Conservation (phyloP, 2,797 vertebrate species). For the Brachymystax lenok region DNA sequence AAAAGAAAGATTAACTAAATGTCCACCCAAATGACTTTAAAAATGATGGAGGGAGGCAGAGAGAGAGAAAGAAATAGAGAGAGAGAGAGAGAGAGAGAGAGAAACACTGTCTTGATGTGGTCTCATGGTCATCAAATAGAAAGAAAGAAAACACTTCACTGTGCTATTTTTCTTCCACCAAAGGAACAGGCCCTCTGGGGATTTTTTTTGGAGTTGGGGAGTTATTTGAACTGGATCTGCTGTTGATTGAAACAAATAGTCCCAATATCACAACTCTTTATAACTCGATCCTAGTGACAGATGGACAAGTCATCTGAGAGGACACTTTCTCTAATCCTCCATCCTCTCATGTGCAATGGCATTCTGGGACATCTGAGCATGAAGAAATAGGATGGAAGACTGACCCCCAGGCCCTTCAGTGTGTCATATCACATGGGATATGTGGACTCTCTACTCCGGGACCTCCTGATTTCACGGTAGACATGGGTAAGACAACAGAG, state of each 20-base stretch:
- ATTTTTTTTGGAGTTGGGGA: slow-evolving; percentile 61
- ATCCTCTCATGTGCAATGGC: slow-evolving; percentile 67
- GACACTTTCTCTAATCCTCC: slow-evolving; percentile 75
- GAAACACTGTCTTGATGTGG: slow-evolving; percentile 20
- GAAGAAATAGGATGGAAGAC: slow-evolving; percentile 57
- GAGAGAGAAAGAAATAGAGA: too few relatives aligned
- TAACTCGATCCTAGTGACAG: slow-evolving; percentile 75
- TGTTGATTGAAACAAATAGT: slow-evolving; percentile 76
- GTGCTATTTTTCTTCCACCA: slow-evolving; percentile 44
- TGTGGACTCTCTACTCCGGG: slow-evolving; percentile 30
- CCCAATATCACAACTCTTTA: slow-evolving; percentile 73
- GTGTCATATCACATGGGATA: slow-evolving; percentile 29
- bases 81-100: background rate
- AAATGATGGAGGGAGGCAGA: slow-evolving; percentile 38
- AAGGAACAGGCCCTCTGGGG: slow-evolving; percentile 58
- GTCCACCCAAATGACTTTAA: slow-evolving; percentile 48
- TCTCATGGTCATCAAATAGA: slow-evolving; percentile 28
- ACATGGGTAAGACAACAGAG: slow-evolving; percentile 58
- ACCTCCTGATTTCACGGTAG: slow-evolving; percentile 64
- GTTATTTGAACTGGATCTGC: slow-evolving; percentile 74
- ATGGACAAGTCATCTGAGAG: slow-evolving; percentile 74
- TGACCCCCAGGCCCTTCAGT: slow-evolving; percentile 49
- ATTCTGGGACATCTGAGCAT: slow-evolving; percentile 59
- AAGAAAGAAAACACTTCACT: slow-evolving; percentile 32
- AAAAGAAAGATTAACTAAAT: slow-evolving; percentile 55